Percentiles rank a stretch among this genome's conserved stretches.
These are phyloP conservation scores for Centruroides sculpturatus DNA, from an alignment of 1,140 invertebrate species.

Conservation along the genomic window DNA sequence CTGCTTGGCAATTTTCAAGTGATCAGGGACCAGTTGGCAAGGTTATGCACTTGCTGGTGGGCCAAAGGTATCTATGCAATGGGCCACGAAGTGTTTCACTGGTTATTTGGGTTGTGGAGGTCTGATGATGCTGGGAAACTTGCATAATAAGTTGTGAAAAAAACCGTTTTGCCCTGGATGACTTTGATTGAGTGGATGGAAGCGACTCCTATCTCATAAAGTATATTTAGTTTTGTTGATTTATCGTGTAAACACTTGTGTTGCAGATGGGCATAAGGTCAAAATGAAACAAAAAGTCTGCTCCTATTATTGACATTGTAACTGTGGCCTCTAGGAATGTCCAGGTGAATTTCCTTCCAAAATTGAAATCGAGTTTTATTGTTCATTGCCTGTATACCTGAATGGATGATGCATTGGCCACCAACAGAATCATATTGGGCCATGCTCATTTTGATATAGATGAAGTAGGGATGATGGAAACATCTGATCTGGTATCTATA, in stretches of 20 bases:
- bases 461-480: conserved; percentile 1
- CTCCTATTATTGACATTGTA: conserved; percentile 3
- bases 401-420: conserved; percentile 8
- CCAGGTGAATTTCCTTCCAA: conserved; percentile 1
- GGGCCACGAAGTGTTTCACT: conserved; percentile 6
- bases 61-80: conserved; percentile 12
- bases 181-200: neutral
- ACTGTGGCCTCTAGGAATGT: neutral
- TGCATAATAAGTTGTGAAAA: neutral
- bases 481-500: conserved; percentile 8
- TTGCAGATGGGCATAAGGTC: conserved; percentile 1
- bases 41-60: conserved; percentile 3
- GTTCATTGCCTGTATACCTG: neutral
- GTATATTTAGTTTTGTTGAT: neutral
- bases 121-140: conserved; percentile 1
- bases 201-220: neutral
- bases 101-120: neutral
- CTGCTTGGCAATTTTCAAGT: conserved; percentile 7
- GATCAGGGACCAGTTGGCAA: conserved; percentile 6
- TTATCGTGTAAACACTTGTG: neutral
- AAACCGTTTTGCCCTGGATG: neutral
- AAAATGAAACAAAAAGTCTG: conserved; percentile 11
- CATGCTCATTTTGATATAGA: neutral
- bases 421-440: neutral
- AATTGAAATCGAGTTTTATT: neutral